A percentile compares a stretch with the other conserved stretches of the same genome.
These are phyloP conservation scores for Lepidurus packardi DNA, from an alignment of 1,140 invertebrate genomes.

Conservation along the genomic window DNA sequence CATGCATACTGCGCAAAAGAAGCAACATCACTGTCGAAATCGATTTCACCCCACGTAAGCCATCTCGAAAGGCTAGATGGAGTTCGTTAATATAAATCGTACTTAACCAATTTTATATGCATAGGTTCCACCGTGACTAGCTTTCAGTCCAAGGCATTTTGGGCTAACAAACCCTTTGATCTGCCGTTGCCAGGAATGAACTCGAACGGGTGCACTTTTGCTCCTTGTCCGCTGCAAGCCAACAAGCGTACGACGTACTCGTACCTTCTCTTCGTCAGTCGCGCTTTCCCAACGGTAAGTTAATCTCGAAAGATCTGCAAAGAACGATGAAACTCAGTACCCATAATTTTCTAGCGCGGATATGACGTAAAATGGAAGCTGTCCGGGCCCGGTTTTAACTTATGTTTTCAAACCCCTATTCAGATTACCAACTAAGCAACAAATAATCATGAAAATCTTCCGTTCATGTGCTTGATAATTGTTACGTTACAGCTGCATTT, in stretches of 20 bases:
- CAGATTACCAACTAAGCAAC: conserved; percentile 28
- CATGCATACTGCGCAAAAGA: conserved; percentile 32
- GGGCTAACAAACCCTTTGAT: conserved; percentile 34
- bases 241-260: conserved; percentile 27
- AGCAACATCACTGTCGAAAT: conserved; percentile 34
- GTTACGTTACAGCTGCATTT: no score
- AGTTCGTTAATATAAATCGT: neutral
- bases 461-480: no score
- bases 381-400: conserved; percentile 31
- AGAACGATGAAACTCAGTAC: neutral
- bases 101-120: neutral
- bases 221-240: conserved; percentile 28
- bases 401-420: conserved; percentile 34
- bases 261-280: conserved; percentile 31
- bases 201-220: conserved; percentile 29
- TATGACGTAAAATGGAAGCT: conserved; percentile 35
- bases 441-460: neutral
- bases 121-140: conserved; percentile 15
- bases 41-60: conserved; percentile 34
- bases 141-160: conserved; percentile 32
- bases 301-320: neutral
- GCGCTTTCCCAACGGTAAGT: conserved; percentile 33
- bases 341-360: conserved; percentile 27
- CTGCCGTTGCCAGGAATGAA: conserved; percentile 34
- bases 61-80: neutral